Conservation (phyloP, 2,113 vertebrate genomes). For the Cephalopholis sonnerati region DNA sequence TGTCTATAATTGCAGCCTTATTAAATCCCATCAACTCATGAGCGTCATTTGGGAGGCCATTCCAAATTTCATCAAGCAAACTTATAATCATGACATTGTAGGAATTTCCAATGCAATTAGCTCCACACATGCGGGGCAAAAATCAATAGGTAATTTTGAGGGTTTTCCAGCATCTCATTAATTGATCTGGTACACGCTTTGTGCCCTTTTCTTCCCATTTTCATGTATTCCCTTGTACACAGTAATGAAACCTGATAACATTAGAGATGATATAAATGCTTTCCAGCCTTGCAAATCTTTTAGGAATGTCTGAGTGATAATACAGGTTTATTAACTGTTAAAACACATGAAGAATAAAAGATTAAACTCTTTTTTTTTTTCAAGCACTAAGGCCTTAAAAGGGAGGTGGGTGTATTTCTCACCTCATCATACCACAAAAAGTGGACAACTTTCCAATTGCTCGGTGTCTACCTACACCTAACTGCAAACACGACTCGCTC, state of each 20-base stretch:
- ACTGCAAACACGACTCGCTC: constrained; percentile 26
- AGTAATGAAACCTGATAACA: constrained; percentile 39
- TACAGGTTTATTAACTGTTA: not conserved
- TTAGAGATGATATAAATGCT: constrained; percentile 17
- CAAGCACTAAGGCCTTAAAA: not conserved
- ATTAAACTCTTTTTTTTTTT: not conserved
- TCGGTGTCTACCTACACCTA: not conserved
- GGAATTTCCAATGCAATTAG: constrained; percentile 57
- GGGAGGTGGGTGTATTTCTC: not conserved
- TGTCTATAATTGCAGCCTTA: constrained; percentile 66
- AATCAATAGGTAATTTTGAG: constrained; percentile 75
- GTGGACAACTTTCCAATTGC: constrained; percentile 8
- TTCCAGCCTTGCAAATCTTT: not conserved
- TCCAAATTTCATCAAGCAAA: constrained; percentile 57
- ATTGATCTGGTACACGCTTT: constrained; percentile 39
- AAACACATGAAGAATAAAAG: not conserved
- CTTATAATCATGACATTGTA: constrained; percentile 33
- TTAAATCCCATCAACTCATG: constrained; percentile 62
- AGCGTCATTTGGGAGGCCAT: constrained; percentile 56
- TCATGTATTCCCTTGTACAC: constrained; percentile 15
- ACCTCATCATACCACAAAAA: not conserved
- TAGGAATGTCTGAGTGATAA: constrained; percentile 12
- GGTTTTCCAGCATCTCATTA: constrained; percentile 58
- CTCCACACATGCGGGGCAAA: constrained; percentile 6
- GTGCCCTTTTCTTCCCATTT: constrained; percentile 26